Base-by-base conservation (phyloP, 2,113 vertebrate species). In the Oreamnos americanus region DNA sequence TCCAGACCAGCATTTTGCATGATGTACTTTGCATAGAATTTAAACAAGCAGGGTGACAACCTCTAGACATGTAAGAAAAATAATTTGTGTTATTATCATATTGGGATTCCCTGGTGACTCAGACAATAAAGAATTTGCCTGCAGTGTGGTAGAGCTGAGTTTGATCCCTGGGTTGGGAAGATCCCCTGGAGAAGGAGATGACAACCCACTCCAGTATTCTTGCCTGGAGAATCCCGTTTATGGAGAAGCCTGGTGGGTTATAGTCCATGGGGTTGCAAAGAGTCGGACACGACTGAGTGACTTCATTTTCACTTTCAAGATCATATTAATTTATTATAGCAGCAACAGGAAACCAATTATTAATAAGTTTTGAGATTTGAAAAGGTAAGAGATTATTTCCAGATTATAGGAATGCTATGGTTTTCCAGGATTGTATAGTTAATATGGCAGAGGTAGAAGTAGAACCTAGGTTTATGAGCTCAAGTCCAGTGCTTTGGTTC, bases 211-310 rank as follows among this genome's bases (percentile, higher is more conserved):
- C 67, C 19, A 71, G 19, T 71, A 39, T 71, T 23, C 67, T 71
- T 71, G 67, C 19, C n/a, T 71, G 19, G n/a, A 71, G n/a, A 71
- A 71, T 39, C n/a, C n/a, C 67, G 12, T 39, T 21, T 21, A 23
- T 71, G 67, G 10, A 39, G 19, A 71, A 71, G 10, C 19, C 67
- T 71, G 19, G 67, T 23, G 67, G 67, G 10, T 74, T 74, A 39
- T 74, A 74, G n/a, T 74, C 67, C n/a, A 39, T 74, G 67, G 19
- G 10, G 67, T 13, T 39, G n/a, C n/a, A 74, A 71, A 71, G 67
- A 74, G n/a, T 74, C 2, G 0, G 67, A 74, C 67, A 25, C 0
- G 1, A 74, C 67, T 39, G 19, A 74, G 2, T 23, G 9, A 13
- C 19, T 23, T 74, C 67, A 74, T 10, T 74, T 39, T 74, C 10